These are phyloP conservation scores for Australoheros facetus DNA, from an alignment of 2,797 vertebrate species.

Conservation along the genomic window DNA sequence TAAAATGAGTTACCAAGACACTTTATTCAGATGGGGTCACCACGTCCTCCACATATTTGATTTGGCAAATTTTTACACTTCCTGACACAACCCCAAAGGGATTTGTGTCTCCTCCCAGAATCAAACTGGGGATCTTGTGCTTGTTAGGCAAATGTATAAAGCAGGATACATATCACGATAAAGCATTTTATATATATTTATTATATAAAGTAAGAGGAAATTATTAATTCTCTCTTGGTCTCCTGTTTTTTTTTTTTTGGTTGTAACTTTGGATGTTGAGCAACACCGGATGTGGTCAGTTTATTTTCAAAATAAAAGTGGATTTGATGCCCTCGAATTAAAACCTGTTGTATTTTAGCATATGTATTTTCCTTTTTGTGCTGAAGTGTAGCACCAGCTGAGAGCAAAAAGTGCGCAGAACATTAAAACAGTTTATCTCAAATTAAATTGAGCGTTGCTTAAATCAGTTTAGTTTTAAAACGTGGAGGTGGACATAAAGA, in stretches of 20 bases:
- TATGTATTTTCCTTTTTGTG: background rate
- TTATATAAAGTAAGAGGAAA: too few species aligned
- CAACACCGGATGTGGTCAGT: conserved; percentile 8
- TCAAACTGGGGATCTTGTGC: too few species aligned
- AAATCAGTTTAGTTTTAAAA: background rate
- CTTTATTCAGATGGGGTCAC: too few species aligned
- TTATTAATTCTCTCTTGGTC: background rate
- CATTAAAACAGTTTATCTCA: background rate
- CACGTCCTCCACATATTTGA: too few species aligned
- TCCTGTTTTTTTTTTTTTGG: background rate
- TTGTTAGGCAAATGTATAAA: too few species aligned
- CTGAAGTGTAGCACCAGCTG: background rate
- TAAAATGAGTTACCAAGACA: too few species aligned
- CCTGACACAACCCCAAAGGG: too few species aligned
- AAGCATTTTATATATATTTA: too few species aligned
- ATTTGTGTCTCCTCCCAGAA: too few species aligned
- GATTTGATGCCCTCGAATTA: background rate
- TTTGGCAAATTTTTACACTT: too few species aligned
- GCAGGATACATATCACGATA: too few species aligned
- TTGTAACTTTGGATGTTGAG: background rate
- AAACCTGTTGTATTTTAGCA: background rate
- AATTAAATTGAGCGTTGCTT: background rate
- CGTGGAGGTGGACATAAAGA: background rate
- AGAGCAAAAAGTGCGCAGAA: background rate
- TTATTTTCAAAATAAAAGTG: conserved; percentile 44